phyloP scores from a whole-genome alignment of 2,888 invertebrate species.

The Rhorus exstirpatorius region DNA sequence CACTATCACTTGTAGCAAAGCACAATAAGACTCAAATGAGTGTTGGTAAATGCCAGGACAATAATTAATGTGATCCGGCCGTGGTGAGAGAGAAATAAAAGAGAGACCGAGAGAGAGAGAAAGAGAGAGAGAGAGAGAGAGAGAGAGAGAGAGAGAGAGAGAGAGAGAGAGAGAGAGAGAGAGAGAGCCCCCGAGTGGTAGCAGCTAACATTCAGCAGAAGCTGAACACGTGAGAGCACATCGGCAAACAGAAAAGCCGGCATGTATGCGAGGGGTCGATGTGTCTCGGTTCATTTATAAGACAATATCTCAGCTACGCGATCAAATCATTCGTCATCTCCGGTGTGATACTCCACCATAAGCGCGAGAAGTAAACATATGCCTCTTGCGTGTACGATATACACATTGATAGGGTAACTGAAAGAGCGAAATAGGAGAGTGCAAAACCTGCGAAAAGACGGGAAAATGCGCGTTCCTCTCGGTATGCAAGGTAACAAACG shows the following conservation, averaged over 20 bases:
- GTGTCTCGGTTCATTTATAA: slow-evolving; percentile 74
- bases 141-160: not conserved
- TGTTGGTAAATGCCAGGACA: slow-evolving; percentile 26
- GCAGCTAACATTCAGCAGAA: slow-evolving; percentile 45
- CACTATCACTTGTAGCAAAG: not conserved
- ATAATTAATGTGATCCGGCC: slow-evolving; percentile 60
- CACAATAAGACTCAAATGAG: not conserved
- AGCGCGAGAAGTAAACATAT: slow-evolving; percentile 25
- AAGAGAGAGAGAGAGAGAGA: slow-evolving; percentile 11
- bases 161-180: not conserved
- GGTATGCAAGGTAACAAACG: slow-evolving; percentile 14
- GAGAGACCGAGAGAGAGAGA: no score
- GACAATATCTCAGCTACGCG: slow-evolving; percentile 71
- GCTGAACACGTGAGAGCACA: slow-evolving; percentile 3
- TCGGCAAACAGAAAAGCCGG: slow-evolving; percentile 42
- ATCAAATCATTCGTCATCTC: slow-evolving; percentile 73
- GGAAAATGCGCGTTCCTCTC: slow-evolving; percentile 32
- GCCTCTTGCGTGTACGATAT: not conserved
- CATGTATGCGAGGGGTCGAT: slow-evolving; percentile 64
- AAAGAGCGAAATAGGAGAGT: not conserved
- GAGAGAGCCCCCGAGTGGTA: slow-evolving; percentile 50
- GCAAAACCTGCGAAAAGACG: slow-evolving; percentile 17
- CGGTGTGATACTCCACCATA: slow-evolving; percentile 49
- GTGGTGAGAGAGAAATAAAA: not conserved
- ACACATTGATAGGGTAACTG: not conserved